A percentile compares a stretch with the other conserved stretches of the same genome.
Conservation (phyloP, 2,113 vertebrate genomes). For the Petrocephalus zakoni region DNA sequence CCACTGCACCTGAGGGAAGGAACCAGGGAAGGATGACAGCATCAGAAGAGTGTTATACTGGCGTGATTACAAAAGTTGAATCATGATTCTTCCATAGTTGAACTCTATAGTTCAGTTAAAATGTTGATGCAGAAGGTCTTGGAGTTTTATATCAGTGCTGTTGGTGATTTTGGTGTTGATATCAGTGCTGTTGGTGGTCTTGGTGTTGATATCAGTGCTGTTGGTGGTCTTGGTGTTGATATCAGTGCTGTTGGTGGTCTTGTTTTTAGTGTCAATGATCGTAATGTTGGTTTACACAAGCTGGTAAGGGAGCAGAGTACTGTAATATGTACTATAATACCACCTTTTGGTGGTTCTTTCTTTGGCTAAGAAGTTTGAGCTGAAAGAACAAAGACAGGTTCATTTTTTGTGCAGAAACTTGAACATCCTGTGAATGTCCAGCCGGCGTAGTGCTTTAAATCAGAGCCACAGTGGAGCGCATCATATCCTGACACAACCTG, state of each 20-base stretch:
- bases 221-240: neutral
- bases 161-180: neutral
- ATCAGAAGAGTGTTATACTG: neutral
- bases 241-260: neutral
- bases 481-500: neutral
- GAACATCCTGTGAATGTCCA: too few species aligned
- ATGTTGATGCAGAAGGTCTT: neutral
- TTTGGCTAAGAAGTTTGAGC: neutral
- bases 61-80: neutral
- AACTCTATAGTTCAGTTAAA: neutral
- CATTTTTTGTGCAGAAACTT: too few species aligned
- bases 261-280: neutral
- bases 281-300: neutral
- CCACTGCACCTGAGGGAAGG: constrained; percentile 36
- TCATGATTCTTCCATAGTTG: neutral
- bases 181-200: neutral
- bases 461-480: neutral
- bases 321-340: too few species aligned
- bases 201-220: neutral
- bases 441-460: too few species aligned
- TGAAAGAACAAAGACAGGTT: neutral
- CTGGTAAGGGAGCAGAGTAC: neutral
- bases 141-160: too few species aligned
- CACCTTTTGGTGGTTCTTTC: neutral
- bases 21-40: neutral